phyloP scores from a whole-genome alignment of 2,113 vertebrate genomes.

The Tylochromis polylepis region DNA sequence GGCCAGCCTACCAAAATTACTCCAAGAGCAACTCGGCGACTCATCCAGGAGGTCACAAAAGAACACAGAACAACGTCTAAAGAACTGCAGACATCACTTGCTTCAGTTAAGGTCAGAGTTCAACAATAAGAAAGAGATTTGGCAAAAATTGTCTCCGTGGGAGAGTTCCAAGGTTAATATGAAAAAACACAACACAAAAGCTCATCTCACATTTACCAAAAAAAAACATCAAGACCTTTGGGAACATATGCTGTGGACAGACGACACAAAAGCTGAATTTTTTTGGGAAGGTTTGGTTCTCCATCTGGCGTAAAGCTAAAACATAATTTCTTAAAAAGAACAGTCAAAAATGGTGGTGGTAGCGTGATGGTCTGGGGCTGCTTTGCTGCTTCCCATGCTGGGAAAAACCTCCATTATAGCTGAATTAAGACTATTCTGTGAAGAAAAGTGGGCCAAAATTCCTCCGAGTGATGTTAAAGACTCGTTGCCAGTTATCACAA shows the following conservation, averaged over 20 bases:
- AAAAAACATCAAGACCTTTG: no score
- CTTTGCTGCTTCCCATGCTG: not conserved
- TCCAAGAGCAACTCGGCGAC: not conserved
- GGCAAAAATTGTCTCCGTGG: not conserved
- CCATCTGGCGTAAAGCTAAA: not conserved
- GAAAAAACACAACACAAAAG: not conserved
- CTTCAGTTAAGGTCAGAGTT: not conserved
- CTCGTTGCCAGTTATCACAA: not conserved
- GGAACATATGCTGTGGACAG: not conserved
- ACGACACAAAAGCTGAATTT: not conserved
- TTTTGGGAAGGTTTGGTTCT: not conserved
- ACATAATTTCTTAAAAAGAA: not conserved
- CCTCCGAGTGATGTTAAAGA: not conserved
- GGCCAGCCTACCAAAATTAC: not conserved
- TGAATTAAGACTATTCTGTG: not conserved
- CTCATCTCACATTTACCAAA: not conserved
- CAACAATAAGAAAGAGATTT: not conserved
- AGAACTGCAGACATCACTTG: not conserved
- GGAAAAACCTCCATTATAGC: not conserved
- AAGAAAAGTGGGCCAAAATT: not conserved
- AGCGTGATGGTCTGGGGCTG: not conserved
- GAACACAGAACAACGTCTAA: not conserved
- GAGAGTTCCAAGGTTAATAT: not conserved
- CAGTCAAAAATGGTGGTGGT: not conserved
- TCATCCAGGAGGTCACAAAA: not conserved